phyloP scores from a whole-genome alignment of 1,140 invertebrate species.

The Muscidifurax raptorellus region DNA sequence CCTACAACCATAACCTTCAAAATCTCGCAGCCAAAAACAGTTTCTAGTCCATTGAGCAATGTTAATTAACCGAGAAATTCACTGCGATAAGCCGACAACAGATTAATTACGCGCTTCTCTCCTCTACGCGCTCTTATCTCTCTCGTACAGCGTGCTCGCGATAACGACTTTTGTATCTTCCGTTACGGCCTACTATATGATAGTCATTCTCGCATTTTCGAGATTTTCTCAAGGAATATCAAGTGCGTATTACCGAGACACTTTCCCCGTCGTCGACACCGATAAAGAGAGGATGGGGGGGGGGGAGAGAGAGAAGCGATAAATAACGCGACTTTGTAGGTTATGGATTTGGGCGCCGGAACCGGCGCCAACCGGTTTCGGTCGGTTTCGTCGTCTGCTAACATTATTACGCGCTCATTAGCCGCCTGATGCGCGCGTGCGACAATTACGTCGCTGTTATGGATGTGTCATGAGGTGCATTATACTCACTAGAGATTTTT shows the following conservation, averaged over 20 bases:
- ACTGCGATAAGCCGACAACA: too few relatives aligned
- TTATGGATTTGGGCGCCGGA: not conserved
- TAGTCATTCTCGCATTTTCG: not conserved
- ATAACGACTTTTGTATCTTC: too few relatives aligned
- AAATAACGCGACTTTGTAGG: not conserved
- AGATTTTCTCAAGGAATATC: not conserved
- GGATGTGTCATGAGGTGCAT: not conserved
- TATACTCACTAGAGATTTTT: not conserved
- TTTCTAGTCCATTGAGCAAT: not conserved
- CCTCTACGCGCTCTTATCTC: too few relatives aligned
- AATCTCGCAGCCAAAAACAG: not conserved
- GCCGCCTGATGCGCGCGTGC: too few relatives aligned
- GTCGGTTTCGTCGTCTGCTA: not conserved
- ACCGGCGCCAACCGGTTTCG: conserved; percentile 18
- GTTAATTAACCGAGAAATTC: not conserved
- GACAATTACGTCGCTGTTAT: not conserved
- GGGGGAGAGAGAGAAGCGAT: not conserved
- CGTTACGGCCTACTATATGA: too few relatives aligned
- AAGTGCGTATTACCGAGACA: not conserved
- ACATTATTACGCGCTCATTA: conserved; percentile 21
- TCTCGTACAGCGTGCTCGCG: too few relatives aligned
- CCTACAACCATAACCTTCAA: not conserved
- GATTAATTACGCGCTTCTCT: not conserved
- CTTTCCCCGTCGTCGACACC: not conserved
- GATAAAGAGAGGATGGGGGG: not conserved